A percentile compares a stretch with the other conserved stretches of the same genome.
Evolutionary conservation across 1,140 invertebrate genomes (phyloP).

Genomic region (Elymnias hypermnestra): DNA sequence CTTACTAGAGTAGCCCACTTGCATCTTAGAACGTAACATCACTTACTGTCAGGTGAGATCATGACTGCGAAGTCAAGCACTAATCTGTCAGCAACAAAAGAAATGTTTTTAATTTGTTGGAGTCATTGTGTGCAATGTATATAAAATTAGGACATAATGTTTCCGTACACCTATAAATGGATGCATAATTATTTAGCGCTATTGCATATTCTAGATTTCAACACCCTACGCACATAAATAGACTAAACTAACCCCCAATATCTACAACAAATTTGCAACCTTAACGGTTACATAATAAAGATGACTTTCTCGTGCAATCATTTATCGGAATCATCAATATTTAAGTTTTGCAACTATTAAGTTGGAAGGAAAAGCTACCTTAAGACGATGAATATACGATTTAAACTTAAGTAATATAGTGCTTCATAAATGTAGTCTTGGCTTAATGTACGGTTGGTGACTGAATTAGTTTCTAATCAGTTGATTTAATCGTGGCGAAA

Average conservation of each 20-base stretch:
- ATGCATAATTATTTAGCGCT: conserved; percentile 14
- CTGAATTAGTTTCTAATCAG: conserved; percentile 44
- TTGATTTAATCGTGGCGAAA: conserved; percentile 37
- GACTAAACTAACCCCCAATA: conserved; percentile 16
- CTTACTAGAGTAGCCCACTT: too few relatives aligned
- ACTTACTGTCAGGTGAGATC: too few relatives aligned
- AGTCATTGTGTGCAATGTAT: too few relatives aligned
- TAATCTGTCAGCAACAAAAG: too few relatives aligned
- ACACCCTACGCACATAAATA: conserved; percentile 25
- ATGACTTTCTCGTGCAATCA: conserved; percentile 11
- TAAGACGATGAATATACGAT: conserved; percentile 1
- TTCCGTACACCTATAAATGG: conserved; percentile 2
- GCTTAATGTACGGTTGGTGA: conserved; percentile 27
- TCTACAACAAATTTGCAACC: conserved; percentile 1
- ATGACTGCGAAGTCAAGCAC: too few relatives aligned
- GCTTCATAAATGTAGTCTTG: conserved; percentile 12
- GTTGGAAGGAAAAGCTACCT: conserved; percentile 6
- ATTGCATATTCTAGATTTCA: conserved; percentile 27
- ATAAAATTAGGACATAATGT: background rate
- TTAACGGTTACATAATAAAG: conserved; percentile 2
- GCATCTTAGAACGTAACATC: too few relatives aligned
- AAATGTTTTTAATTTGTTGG: too few relatives aligned
- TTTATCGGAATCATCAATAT: conserved; percentile 1
- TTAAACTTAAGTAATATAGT: conserved; percentile 10
- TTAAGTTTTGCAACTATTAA: background rate